phyloP scores from a whole-genome alignment of 2,888 invertebrate species.

The Hedya salicella region DNA sequence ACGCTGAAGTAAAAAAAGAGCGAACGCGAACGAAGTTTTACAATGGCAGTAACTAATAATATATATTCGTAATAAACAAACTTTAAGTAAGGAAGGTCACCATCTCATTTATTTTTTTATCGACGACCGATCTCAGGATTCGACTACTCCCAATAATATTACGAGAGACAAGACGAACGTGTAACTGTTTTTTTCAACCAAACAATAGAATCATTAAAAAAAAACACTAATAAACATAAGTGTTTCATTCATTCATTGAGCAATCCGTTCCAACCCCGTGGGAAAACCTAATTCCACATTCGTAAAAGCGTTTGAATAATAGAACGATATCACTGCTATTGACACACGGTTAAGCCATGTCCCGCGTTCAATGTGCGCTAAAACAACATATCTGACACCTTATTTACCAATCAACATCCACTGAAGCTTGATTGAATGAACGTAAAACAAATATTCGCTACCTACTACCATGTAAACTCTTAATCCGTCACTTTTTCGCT shows the following conservation, averaged over 20 bases:
- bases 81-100: too few relatives aligned
- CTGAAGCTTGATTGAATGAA: constrained; percentile 43
- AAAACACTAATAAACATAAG: too few relatives aligned
- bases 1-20: too few relatives aligned
- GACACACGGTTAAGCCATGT: constrained; percentile 31
- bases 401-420: constrained; percentile 44
- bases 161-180: too few relatives aligned
- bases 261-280: neutral
- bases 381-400: constrained; percentile 43
- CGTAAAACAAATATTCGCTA: constrained; percentile 40
- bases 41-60: too few relatives aligned
- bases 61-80: too few relatives aligned
- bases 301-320: constrained; percentile 24
- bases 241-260: neutral
- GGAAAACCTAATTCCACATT: constrained; percentile 11
- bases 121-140: too few relatives aligned
- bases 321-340: constrained; percentile 31
- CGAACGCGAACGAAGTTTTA: too few relatives aligned
- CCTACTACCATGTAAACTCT: neutral
- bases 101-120: too few relatives aligned
- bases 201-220: too few relatives aligned
- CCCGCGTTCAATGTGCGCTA: constrained; percentile 37
- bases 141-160: too few relatives aligned
- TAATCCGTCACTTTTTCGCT: neutral
- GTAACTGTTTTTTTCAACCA: too few relatives aligned